Conservation (phyloP, 2,888 invertebrate genomes). For the Patella caerulea region DNA sequence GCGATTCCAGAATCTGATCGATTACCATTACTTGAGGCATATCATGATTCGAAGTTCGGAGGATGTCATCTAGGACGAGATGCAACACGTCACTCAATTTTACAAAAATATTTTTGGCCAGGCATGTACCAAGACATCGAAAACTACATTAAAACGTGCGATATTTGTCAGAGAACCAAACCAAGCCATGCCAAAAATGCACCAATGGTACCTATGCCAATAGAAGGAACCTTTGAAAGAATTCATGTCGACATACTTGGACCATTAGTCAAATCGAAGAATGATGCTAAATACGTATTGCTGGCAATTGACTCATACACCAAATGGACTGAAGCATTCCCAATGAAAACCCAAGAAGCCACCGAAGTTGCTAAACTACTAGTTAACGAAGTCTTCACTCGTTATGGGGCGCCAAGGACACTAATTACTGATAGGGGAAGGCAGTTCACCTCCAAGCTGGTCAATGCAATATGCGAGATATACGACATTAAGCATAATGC, state of each 20-base stretch:
- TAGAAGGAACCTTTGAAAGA: too few relatives aligned
- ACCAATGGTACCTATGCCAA: too few relatives aligned
- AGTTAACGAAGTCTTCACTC: constrained; percentile 22
- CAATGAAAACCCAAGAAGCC: too few relatives aligned
- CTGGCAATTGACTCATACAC: too few relatives aligned
- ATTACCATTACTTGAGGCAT: constrained; percentile 24
- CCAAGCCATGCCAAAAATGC: too few relatives aligned
- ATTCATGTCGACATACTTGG: too few relatives aligned
- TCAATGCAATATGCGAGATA: constrained; percentile 18
- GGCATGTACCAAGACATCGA: too few relatives aligned
- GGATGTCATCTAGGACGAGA: constrained; percentile 28
- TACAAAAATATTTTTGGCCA: constrained; percentile 25
- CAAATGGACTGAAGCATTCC: too few relatives aligned
- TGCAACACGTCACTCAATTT: constrained; percentile 17
- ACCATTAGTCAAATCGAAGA: too few relatives aligned
- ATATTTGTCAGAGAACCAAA: too few relatives aligned
- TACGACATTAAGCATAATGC: constrained; percentile 7
- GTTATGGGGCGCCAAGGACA: constrained; percentile 25
- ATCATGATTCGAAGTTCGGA: constrained; percentile 24
- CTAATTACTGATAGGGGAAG: constrained; percentile 34
- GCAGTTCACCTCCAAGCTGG: constrained; percentile 31
- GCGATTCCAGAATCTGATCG: constrained; percentile 24
- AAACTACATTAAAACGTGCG: too few relatives aligned
- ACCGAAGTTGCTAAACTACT: constrained; percentile 18
- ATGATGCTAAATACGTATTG: too few relatives aligned